Evolutionary conservation across 2,888 invertebrate genomes (phyloP), one percentile per base, ranked within the genome.

Genomic region (Sinhomidia bicolor): DNA sequence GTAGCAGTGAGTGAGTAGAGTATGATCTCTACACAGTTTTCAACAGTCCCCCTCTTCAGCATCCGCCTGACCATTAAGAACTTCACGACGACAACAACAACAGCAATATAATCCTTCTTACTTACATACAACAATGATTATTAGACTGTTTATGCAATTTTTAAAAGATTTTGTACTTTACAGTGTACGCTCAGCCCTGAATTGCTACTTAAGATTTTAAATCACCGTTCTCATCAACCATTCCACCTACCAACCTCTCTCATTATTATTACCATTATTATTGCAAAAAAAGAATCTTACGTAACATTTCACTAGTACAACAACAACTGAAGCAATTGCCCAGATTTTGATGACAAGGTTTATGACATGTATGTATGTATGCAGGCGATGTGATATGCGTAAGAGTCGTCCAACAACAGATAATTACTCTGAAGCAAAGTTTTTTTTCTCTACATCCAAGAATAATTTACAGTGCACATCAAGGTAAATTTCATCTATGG

Each of bases 331-430:
- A 17, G 54, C 68, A 68, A 51, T 68, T 20, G 81, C 65, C 41
- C 68, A 82, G 82, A 82, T 82, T 81, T 82, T 23, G 68, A 68
- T 54, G 82, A 81, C 81, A 81, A 81, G 81, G 81, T 81, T 81
- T 81, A 81, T 81, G 57, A 17, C 62, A 62, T 26, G 71, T 20
- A 65, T 81, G n/a, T n/a, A n/a, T n/a, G n/a, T n/a, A 36, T 10
- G 20, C 41, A 29, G 20, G 47, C 36, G 41, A 36, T 57, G n/a
- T 41, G 29, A 57, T 79, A n/a, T n/a, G n/a, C 41, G 41, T 41
- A 47, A 17, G 20, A 65, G 79, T 36, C 51, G 68, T 29, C 68
- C 51, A 54, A 51, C 29, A 41, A 20, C 20, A 71, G 32, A 81
- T 82, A 82, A 82, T 82, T 82, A 82, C 68, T 68, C 51, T 79